Conservation (phyloP, 2,113 vertebrate genomes). For the Gopherus flavomarginatus region DNA sequence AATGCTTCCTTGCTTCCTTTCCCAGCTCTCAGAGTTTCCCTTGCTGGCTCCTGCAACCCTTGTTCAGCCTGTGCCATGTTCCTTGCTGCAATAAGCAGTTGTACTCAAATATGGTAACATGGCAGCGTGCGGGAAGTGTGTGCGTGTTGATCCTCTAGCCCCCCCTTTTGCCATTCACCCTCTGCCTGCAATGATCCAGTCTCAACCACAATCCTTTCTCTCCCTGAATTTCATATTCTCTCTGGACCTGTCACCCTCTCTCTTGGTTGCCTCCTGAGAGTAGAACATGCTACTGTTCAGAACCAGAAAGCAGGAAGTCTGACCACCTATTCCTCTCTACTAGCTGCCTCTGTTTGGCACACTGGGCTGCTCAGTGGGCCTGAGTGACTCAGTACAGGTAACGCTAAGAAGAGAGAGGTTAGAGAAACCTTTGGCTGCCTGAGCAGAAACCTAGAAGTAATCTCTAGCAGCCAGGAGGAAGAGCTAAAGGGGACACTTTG, state of each 20-base stretch:
- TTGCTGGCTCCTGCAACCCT: neutral
- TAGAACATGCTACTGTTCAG: too few species aligned
- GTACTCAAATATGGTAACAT: accelerated
- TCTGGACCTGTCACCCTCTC: neutral
- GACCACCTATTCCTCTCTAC: neutral
- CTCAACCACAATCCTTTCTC: neutral
- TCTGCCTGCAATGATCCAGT: neutral
- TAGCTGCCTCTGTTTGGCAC: neutral
- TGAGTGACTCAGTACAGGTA: neutral
- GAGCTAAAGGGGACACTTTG: neutral
- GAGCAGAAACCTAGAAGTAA: neutral
- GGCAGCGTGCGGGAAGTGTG: accelerated
- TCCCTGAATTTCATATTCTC: neutral
- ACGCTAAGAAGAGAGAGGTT: accelerated
- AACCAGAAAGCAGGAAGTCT: too few species aligned
- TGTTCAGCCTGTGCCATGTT: neutral
- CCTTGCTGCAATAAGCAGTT: accelerated
- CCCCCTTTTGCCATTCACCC: neutral
- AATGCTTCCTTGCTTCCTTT: neutral
- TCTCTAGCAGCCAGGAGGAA: neutral
- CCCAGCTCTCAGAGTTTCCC: neutral
- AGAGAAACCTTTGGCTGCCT: neutral
- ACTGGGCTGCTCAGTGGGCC: neutral
- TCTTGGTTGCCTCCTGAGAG: too few species aligned
- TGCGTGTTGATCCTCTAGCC: accelerated